Conservation (phyloP, 2,888 invertebrate species). For the Lithophane ornitopus region DNA sequence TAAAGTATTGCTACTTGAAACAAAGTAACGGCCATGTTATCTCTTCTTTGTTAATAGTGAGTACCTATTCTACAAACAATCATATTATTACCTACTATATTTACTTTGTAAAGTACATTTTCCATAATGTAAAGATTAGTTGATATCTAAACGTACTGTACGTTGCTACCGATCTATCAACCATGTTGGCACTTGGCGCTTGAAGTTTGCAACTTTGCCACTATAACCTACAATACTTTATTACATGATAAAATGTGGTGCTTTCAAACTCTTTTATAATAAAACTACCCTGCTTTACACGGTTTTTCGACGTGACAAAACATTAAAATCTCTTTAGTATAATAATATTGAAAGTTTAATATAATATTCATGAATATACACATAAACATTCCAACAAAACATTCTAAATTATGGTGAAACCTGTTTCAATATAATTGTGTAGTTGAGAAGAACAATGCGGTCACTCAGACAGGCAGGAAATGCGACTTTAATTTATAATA, state of each 20-base stretch:
- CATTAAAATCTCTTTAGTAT: background rate
- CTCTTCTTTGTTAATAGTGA: background rate
- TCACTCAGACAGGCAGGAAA: no score
- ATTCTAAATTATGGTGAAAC: no score
- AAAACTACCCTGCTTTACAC: background rate
- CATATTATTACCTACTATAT: background rate
- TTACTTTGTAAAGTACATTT: background rate
- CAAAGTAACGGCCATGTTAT: background rate
- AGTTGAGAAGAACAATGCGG: no score
- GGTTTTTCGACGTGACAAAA: background rate
- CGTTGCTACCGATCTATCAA: slow-evolving; percentile 13
- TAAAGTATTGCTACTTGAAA: slow-evolving; percentile 5
- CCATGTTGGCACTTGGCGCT: slow-evolving; percentile 2
- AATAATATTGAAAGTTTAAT: background rate
- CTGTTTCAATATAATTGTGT: no score
- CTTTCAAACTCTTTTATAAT: background rate
- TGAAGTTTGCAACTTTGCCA: slow-evolving; percentile 9
- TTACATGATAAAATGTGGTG: slow-evolving; percentile 2
- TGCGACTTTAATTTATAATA: no score
- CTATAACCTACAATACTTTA: background rate
- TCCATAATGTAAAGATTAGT: background rate
- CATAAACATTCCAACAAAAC: no score
- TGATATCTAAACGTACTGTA: background rate
- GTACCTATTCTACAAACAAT: background rate
- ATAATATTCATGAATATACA: no score